Evolutionary conservation across 2,888 invertebrate species (phyloP), one percentile per base, ranked within the genome.

Genomic region (Parasteatoda lunata): DNA sequence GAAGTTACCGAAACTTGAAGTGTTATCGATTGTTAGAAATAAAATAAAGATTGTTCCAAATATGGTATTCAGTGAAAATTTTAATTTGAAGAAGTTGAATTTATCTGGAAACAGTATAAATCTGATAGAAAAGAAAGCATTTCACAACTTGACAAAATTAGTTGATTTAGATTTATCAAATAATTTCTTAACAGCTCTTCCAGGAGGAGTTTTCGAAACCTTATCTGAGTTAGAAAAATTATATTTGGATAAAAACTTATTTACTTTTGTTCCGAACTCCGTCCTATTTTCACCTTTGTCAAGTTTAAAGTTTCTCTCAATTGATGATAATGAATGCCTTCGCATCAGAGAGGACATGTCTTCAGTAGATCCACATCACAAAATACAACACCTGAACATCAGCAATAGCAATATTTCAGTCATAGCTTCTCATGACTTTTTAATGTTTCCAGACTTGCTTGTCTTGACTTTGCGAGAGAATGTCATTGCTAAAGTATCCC

Each of bases 21-120:
- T 89, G 9, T 84, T 91, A 6, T 89, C 90, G n/a, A 78, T 91
- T n/a, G 89, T 90, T 3, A 65, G 64, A 51, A 91, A 91, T 79
- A 88, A 89, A 47, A 89, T 91, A 48, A 89, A 87, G 64, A 70
- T 84, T 8, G 88, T 91, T 5, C 89, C 89, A 13, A 90, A 89
- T 51, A 87, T 84, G 52, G 89, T 90, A 13, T 90, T 91, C 66
- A 89, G 89, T 59, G 90, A 90, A 71, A 89, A 90, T 72, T 86
- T 79, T 15, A 89, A 84, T 48, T 83, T 91, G 13, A 78, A 83
- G 69, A 78, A 15, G 7, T 52, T 90, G 15, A 89, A 90, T 54
- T 68, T 90, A n/a, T 81, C 87, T 52, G 69, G 79, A 49, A 91
- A 91, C 82, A 84, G 89, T 49, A 87, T 91, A 13, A 84, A 82